Conservation (phyloP, 2,113 vertebrate genomes). For the Myiagra hebetior region DNA sequence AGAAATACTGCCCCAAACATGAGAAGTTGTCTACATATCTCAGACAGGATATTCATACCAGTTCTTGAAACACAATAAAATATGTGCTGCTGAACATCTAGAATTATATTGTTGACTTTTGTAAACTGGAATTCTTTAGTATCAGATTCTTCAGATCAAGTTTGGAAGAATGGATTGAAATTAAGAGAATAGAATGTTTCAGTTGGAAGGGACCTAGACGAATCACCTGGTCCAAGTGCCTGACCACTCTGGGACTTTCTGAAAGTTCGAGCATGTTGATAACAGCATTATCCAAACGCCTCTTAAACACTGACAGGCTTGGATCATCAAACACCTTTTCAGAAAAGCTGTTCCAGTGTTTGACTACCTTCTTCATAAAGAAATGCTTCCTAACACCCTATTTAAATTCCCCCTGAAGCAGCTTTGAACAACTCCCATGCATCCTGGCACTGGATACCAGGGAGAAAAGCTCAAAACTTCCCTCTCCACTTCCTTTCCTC, state of each 20-base stretch:
- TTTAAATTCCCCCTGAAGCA: rapidly evolving
- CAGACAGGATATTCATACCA: background rate
- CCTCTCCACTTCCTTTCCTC: background rate
- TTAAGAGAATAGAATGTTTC: background rate
- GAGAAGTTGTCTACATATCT: background rate
- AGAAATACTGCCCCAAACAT: background rate
- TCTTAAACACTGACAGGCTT: background rate
- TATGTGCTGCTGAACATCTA: background rate
- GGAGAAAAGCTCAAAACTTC: background rate
- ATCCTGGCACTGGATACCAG: too few relatives aligned
- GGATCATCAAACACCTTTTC: background rate
- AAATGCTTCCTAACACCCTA: background rate
- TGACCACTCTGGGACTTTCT: background rate
- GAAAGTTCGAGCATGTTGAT: background rate
- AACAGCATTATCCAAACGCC: background rate
- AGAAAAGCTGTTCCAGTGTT: background rate
- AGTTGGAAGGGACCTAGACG: background rate
- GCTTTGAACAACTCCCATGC: background rate
- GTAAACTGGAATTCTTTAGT: background rate
- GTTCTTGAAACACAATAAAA: background rate
- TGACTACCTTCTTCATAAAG: background rate
- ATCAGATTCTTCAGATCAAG: background rate
- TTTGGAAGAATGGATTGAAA: background rate
- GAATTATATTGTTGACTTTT: background rate
- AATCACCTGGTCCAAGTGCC: background rate